phyloP scores from a whole-genome alignment of 1,140 invertebrate genomes.

The Calliopsis andreniformis region DNA sequence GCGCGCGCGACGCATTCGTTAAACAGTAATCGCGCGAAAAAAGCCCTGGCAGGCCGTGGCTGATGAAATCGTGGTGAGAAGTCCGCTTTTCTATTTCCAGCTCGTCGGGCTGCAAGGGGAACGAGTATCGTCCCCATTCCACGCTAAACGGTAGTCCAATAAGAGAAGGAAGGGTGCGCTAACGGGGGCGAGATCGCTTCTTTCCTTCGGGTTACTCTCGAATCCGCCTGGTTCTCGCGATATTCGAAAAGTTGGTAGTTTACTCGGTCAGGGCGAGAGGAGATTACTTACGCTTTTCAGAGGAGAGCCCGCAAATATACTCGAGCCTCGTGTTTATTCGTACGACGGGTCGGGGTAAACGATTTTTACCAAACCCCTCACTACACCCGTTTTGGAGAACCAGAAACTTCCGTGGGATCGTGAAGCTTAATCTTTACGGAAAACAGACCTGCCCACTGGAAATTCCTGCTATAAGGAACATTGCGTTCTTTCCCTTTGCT shows the following conservation, averaged over 20 bases:
- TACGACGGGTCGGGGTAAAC: constrained; percentile 37
- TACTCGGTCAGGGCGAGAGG: constrained; percentile 36
- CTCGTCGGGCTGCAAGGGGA: constrained; percentile 4
- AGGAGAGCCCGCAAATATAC: constrained; percentile 45
- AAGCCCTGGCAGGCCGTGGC: neutral
- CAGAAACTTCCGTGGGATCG: constrained; percentile 3
- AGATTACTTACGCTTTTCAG: constrained; percentile 63
- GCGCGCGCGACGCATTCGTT: neutral
- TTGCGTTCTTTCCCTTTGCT: neutral
- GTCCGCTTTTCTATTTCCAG: constrained; percentile 31
- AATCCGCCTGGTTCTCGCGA: constrained; percentile 17
- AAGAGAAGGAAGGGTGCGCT: constrained; percentile 49
- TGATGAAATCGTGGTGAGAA: neutral
- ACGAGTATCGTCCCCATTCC: constrained; percentile 29
- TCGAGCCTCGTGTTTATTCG: constrained; percentile 50
- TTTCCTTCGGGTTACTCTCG: constrained; percentile 39
- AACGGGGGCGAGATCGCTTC: constrained; percentile 55
- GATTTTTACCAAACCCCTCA: constrained; percentile 48
- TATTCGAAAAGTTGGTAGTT: constrained; percentile 65
- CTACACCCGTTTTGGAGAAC: neutral
- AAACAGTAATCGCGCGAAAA: neutral
- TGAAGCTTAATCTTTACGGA: constrained; percentile 43
- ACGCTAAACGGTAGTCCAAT: constrained; percentile 46
- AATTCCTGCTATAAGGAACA: constrained; percentile 3
- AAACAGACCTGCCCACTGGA: neutral